Evolutionary conservation across 2,113 vertebrate species (phyloP), one percentile per base, ranked within the genome.

Genomic region (Ammospiza nelsoni): DNA sequence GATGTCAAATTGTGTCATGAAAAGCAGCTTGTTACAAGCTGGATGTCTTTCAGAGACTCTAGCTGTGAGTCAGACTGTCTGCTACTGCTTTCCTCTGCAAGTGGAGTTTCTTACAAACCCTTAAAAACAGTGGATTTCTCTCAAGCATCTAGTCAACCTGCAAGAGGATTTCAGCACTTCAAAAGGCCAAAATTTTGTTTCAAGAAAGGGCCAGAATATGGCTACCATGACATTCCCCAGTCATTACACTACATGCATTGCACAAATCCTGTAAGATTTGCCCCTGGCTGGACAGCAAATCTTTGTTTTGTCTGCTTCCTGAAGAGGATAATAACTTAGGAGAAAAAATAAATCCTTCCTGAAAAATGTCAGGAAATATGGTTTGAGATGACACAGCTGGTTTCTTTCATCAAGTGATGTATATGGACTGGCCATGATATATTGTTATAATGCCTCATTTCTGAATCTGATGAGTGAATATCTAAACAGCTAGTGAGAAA

Each of bases 261-360:
- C 55, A 93, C 83, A 94, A 80, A 90, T 86, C 79, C 59, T 94
- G 31, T 55, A 77, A 90, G 72, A 90, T 77, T 80, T 95, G 78
- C 55, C 59, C 59, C 46, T 90, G 81, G 71, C 87, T 91, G 84
- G 59, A 59, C 37, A 77, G 82, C 51, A 83, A 35, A 62, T 90
- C 91, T 87, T 94, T 91, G 71, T 76, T 95, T 92, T 66, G 54
- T 95, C 67, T 83, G 82, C 68, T 91, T 95, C 72, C 93, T 83
- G 82, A 67, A 80, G 41, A 81, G 84, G 51, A 81, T 78, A 77
- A 62, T 83, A 89, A 86, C 72, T 90, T 68, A 88, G 79, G n/a
- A 94, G 49, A 65, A 82, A 65, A 79, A 76, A 82, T 3, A 94
- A 92, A 54, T 59, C 62, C 28, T 92, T 91, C 89, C 57, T 68